A percentile compares a stretch with the other conserved stretches of the same genome.
Evolutionary conservation across 2,113 vertebrate genomes (phyloP).

Genomic region (Pterophyllum scalare): DNA sequence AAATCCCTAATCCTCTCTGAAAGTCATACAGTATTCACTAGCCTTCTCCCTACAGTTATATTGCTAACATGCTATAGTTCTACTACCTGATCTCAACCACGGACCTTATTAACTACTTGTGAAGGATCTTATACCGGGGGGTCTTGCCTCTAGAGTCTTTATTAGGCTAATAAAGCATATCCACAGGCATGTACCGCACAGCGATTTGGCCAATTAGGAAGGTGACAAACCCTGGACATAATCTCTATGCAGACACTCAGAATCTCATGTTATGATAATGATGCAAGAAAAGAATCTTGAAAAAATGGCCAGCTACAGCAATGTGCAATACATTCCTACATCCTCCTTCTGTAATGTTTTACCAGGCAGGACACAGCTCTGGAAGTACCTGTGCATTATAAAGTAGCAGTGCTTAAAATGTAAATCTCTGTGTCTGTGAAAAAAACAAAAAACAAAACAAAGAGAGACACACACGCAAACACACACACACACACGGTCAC

Average conservation of each 20-base stretch:
- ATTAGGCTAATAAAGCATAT: conserved; percentile 78
- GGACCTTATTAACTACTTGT: conserved; percentile 71
- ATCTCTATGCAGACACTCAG: conserved; percentile 52
- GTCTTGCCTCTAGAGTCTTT: conserved; percentile 68
- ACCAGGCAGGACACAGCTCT: not conserved
- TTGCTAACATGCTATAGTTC: conserved; percentile 55
- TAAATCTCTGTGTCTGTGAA: not conserved
- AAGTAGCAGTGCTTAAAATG: not conserved
- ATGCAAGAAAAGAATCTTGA: conserved; percentile 35
- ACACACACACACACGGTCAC: not conserved
- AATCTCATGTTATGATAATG: conserved; percentile 67
- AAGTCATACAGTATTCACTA: conserved; percentile 41
- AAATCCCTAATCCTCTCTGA: conserved; percentile 50
- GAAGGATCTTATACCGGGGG: conserved; percentile 55
- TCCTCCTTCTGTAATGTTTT: not conserved
- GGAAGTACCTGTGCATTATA: not conserved
- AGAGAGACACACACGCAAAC: not conserved
- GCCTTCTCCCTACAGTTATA: conserved; percentile 39
- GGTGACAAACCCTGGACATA: conserved; percentile 71
- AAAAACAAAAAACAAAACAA: not conserved
- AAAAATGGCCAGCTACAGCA: not conserved
- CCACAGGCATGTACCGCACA: conserved; percentile 64
- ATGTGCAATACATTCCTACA: not conserved
- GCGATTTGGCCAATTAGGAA: conserved; percentile 75
- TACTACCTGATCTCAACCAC: conserved; percentile 56